Conservation (phyloP, 2,888 invertebrate species). For the Petrolisthes cinctipes region DNA sequence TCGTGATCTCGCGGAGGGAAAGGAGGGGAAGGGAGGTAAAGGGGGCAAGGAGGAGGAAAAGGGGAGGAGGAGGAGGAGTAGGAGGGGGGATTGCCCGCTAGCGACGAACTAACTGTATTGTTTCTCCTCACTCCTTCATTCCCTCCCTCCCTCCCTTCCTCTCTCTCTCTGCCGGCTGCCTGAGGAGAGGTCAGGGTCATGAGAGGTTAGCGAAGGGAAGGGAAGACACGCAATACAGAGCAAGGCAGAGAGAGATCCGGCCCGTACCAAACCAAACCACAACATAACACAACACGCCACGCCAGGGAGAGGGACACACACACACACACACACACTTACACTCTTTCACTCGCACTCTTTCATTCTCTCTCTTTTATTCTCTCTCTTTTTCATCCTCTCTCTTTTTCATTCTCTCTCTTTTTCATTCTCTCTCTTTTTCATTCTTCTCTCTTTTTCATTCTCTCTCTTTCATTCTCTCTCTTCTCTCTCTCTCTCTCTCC, state of each 20-base stretch:
- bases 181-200: too few relatives aligned
- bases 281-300: too few relatives aligned
- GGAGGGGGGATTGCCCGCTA: conserved; percentile 2
- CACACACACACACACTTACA: too few relatives aligned
- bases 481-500: too few relatives aligned
- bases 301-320: too few relatives aligned
- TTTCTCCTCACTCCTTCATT: background rate
- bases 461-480: background rate
- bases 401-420: background rate
- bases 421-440: background rate
- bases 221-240: too few relatives aligned
- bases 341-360: background rate
- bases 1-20: conserved; percentile 8
- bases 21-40: background rate
- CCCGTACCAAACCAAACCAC: too few relatives aligned
- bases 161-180: background rate
- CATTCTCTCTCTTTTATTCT: background rate
- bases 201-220: too few relatives aligned
- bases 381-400: background rate
- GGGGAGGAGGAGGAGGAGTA: background rate
- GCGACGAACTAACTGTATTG: conserved; percentile 15
- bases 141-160: background rate
- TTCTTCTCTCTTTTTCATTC: background rate
- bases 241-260: too few relatives aligned
- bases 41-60: background rate